Percentiles rank a stretch among this genome's conserved stretches.
phyloP scores from a whole-genome alignment of 1,140 invertebrate genomes.

The Cherax quadricarinatus region DNA sequence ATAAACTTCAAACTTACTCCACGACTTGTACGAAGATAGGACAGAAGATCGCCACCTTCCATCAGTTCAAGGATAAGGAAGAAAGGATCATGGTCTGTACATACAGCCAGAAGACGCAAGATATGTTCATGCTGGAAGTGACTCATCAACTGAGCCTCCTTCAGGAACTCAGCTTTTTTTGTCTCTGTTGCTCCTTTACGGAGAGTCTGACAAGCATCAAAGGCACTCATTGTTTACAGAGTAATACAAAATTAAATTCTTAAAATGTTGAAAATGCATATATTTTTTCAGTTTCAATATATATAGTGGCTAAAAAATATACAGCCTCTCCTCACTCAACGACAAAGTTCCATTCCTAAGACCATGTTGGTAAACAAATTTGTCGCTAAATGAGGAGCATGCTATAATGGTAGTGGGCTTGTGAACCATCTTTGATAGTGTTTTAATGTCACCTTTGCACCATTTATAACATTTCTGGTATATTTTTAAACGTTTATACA shows the following conservation, averaged over 20 bases:
- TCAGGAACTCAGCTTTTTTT: slow-evolving; percentile 95
- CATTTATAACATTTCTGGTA: too few species aligned
- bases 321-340: background rate
- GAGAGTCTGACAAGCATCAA: slow-evolving; percentile 83
- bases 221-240: background rate
- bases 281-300: too few species aligned
- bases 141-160: slow-evolving; percentile 97
- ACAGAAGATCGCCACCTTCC: slow-evolving; percentile 96
- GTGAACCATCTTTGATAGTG: too few species aligned
- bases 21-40: slow-evolving; percentile 89
- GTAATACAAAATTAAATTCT: too few species aligned
- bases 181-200: slow-evolving; percentile 93
- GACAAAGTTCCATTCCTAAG: too few species aligned
- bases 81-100: slow-evolving; percentile 93
- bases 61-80: slow-evolving; percentile 97
- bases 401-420: too few species aligned
- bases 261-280: too few species aligned
- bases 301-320: background rate
- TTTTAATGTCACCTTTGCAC: too few species aligned
- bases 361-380: too few species aligned
- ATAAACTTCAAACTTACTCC: slow-evolving; percentile 74
- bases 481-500: too few species aligned
- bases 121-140: slow-evolving; percentile 98
- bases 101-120: slow-evolving; percentile 93
- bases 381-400: too few species aligned